phyloP scores from a whole-genome alignment of 2,888 invertebrate species.

The Seira musarum region DNA sequence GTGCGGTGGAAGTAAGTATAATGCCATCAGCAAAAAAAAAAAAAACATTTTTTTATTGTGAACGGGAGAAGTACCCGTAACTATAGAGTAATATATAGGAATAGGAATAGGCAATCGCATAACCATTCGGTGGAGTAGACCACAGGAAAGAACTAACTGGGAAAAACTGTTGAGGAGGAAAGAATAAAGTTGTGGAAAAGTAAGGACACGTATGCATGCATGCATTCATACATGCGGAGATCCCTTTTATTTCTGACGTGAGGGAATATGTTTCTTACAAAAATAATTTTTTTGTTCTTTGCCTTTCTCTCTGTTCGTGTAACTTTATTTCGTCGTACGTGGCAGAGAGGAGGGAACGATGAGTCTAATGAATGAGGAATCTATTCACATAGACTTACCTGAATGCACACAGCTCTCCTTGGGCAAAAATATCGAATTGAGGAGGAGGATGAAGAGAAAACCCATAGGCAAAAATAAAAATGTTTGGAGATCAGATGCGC shows the following conservation, averaged over 20 bases:
- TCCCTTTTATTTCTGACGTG: not conserved
- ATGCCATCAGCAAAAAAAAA: slow-evolving; percentile 40
- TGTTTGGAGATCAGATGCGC: too few species aligned
- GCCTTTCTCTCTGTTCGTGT: not conserved
- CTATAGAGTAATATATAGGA: too few species aligned
- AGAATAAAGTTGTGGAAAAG: not conserved
- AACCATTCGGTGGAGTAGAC: not conserved
- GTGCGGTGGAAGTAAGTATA: not conserved
- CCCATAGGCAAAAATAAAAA: too few species aligned
- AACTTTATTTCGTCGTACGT: not conserved
- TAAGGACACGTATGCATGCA: not conserved
- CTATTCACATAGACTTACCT: not conserved
- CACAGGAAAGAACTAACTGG: not conserved
- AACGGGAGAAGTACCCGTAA: not conserved
- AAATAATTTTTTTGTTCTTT: too few species aligned
- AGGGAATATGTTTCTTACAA: not conserved
- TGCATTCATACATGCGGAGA: not conserved
- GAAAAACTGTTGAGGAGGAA: not conserved
- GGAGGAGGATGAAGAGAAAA: too few species aligned
- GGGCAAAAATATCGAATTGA: too few species aligned
- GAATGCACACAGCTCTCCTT: too few species aligned
- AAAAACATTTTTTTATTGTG: slow-evolving; percentile 16
- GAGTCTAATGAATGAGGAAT: not conserved
- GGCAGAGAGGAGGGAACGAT: too few species aligned
- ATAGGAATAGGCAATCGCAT: too few species aligned